phyloP scores from a whole-genome alignment of 92 coral and sea anemone species.

The Porites evermanni region DNA sequence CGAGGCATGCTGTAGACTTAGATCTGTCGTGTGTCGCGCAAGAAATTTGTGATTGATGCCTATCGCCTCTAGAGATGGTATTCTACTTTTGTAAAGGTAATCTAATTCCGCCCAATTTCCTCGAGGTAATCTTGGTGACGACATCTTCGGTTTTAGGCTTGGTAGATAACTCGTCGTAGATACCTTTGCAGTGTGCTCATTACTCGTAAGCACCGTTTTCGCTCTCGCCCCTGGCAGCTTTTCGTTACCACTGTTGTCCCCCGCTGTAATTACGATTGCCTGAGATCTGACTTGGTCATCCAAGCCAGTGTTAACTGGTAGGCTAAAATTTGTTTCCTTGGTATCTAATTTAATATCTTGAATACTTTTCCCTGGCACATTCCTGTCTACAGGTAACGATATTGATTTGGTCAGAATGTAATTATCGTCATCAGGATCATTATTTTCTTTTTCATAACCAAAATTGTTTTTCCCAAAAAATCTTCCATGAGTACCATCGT shows the following conservation, averaged over 20 bases:
- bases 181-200: too few species aligned
- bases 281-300: too few species aligned
- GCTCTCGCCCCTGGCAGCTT: neutral
- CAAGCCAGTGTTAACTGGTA: neutral
- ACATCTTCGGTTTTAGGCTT: constrained; percentile 2
- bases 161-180: neutral
- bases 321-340: neutral
- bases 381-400: neutral
- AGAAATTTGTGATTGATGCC: constrained; percentile 23
- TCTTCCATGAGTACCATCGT: too few species aligned
- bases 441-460: too few species aligned
- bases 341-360: too few species aligned
- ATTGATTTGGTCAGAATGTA: too few species aligned
- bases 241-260: too few species aligned
- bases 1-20: neutral
- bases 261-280: neutral
- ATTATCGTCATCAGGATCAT: too few species aligned
- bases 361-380: neutral
- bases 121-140: neutral
- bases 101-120: too few species aligned
- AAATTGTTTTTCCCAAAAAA: too few species aligned
- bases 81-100: neutral
- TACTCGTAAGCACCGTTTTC: too few species aligned
- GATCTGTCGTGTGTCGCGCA: constrained; percentile 12
- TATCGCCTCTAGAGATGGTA: constrained; percentile 1